A percentile compares a stretch with the other conserved stretches of the same genome.
Conservation (phyloP, 2,113 vertebrate species). For the Hyaena hyaena region DNA sequence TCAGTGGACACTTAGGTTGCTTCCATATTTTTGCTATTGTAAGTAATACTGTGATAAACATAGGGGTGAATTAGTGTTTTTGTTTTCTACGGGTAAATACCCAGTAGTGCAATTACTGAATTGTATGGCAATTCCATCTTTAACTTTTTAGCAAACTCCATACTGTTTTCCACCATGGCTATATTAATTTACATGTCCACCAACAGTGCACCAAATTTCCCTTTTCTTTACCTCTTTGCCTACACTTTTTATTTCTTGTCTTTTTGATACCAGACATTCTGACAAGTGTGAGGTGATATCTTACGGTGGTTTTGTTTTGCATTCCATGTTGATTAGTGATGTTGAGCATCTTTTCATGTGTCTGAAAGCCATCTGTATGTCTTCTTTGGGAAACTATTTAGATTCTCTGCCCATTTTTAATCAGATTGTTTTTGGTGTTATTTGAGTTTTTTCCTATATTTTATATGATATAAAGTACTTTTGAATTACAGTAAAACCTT, state of each 20-base stretch:
- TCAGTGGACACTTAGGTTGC: background rate
- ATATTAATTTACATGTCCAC: background rate
- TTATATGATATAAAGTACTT: background rate
- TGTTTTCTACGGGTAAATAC: background rate
- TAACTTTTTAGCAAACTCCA: background rate
- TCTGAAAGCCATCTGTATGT: background rate
- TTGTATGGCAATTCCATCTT: background rate
- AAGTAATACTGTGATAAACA: background rate
- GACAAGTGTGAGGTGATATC: background rate
- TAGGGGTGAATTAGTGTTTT: background rate
- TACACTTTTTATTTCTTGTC: background rate
- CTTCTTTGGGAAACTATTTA: background rate
- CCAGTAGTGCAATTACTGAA: background rate
- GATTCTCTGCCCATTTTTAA: background rate
- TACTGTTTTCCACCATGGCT: background rate
- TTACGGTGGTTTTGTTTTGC: background rate
- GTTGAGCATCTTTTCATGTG: background rate
- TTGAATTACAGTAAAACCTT: too few relatives aligned
- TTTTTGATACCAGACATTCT: background rate
- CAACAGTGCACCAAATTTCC: background rate
- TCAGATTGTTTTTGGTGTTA: background rate
- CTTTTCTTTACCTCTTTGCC: background rate
- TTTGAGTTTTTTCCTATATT: background rate
- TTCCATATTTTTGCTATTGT: background rate
- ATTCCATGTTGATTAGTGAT: background rate